Evolutionary conservation across 2,888 invertebrate genomes (phyloP).

Genomic region (Octonoba sinensis): DNA sequence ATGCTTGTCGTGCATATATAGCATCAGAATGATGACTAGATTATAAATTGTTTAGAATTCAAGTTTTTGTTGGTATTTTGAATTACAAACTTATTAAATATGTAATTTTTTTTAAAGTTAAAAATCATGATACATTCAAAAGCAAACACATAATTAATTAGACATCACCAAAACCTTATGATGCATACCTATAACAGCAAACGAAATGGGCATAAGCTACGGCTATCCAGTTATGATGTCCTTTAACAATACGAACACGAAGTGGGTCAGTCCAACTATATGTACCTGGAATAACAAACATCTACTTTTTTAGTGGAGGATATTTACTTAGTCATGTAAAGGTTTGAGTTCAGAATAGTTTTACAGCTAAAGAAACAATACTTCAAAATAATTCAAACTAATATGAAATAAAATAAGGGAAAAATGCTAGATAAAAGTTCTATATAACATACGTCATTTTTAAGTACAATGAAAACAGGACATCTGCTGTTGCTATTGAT

Average conservation of each 20-base stretch:
- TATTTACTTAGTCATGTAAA: too few relatives aligned
- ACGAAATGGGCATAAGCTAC: slow-evolving; percentile 97
- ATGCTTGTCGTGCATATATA: background rate
- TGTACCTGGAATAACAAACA: slow-evolving; percentile 31
- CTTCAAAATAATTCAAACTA: too few relatives aligned
- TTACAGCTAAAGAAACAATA: too few relatives aligned
- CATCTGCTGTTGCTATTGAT: too few relatives aligned
- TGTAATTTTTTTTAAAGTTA: background rate
- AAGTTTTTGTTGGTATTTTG: background rate
- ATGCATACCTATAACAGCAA: slow-evolving; percentile 85
- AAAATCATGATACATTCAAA: background rate
- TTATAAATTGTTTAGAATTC: background rate
- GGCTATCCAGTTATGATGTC: slow-evolving; percentile 98
- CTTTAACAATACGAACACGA: slow-evolving; percentile 91
- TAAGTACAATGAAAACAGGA: too few relatives aligned
- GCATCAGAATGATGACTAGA: background rate
- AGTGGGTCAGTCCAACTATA: slow-evolving; percentile 84
- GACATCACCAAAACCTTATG: background rate
- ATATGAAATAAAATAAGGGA: too few relatives aligned
- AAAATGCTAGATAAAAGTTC: too few relatives aligned
- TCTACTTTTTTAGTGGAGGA: background rate
- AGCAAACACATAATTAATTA: background rate
- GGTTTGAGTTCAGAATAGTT: too few relatives aligned
- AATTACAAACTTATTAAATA: background rate
- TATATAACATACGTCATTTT: too few relatives aligned